A percentile compares a stretch with the other conserved stretches of the same genome.
Evolutionary conservation across 2,113 vertebrate species (phyloP).

Genomic region (Chunga burmeisteri): DNA sequence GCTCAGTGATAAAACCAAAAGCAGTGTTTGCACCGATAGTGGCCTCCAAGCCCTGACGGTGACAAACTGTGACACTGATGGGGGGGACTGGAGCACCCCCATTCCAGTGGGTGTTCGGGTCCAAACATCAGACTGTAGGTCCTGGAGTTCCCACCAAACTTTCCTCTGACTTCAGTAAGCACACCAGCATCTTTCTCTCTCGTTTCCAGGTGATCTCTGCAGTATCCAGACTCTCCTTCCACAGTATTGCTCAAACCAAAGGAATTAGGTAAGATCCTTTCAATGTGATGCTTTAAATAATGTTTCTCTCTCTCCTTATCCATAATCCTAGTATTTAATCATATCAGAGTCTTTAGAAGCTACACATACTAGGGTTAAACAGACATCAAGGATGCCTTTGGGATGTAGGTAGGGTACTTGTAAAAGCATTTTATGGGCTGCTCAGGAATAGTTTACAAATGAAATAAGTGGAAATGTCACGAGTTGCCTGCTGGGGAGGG

Average conservation of each 20-base stretch:
- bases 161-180: neutral
- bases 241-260: constrained; percentile 93
- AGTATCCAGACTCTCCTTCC: constrained; percentile 90
- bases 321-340: neutral
- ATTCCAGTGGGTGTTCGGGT: neutral
- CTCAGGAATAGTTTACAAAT: neutral
- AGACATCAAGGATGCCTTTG: neutral
- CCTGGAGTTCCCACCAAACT: neutral
- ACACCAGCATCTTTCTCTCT: constrained; percentile 12
- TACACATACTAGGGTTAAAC: neutral
- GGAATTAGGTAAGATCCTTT: constrained; percentile 86
- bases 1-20: neutral
- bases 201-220: constrained; percentile 91
- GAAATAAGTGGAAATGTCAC: neutral
- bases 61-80: neutral
- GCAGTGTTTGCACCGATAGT: neutral
- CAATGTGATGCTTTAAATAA: neutral
- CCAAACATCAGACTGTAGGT: neutral
- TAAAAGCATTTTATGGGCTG: neutral
- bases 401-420: neutral
- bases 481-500: neutral
- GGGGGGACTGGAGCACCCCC: no score
- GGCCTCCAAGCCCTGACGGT: neutral
- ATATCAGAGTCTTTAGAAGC: neutral
- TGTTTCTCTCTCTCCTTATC: neutral